phyloP scores from a whole-genome alignment of 2,113 vertebrate species.

The Oncorhynchus clarkii region DNA sequence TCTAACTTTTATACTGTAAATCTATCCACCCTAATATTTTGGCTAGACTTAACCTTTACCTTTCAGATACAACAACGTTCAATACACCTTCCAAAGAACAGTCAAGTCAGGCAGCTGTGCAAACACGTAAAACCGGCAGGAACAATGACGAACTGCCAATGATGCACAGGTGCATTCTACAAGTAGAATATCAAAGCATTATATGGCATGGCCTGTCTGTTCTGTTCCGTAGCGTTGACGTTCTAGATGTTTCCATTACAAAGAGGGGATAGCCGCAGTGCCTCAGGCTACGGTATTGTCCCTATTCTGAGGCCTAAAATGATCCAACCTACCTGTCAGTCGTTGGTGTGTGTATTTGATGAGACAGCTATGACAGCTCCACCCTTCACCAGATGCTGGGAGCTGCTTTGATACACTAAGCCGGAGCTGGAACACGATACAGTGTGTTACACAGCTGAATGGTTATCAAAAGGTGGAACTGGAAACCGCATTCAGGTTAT shows the following conservation, averaged over 20 bases:
- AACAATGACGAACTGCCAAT: slow-evolving; percentile 13
- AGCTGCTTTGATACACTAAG: slow-evolving; percentile 40
- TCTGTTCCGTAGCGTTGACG: slow-evolving; percentile 1
- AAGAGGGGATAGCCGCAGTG: background rate
- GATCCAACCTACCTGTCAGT: slow-evolving; percentile 3
- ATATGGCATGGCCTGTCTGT: background rate
- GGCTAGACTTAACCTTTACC: background rate
- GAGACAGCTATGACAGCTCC: slow-evolving; percentile 43
- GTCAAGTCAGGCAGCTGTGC: slow-evolving; percentile 10
- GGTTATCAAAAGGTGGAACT: slow-evolving; percentile 48
- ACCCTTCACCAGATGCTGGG: slow-evolving; percentile 25
- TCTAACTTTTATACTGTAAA: background rate
- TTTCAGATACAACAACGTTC: background rate
- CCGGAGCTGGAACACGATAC: slow-evolving; percentile 41
- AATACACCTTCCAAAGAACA: slow-evolving; percentile 1
- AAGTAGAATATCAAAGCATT: background rate
- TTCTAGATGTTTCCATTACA: slow-evolving; percentile 1
- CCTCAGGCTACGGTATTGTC: slow-evolving; percentile 7
- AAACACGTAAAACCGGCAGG: slow-evolving; percentile 15
- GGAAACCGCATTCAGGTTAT: slow-evolving; percentile 35
- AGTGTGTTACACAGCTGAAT: slow-evolving; percentile 29
- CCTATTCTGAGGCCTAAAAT: background rate
- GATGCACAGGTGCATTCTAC: slow-evolving; percentile 18
- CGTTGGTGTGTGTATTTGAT: slow-evolving; percentile 7
- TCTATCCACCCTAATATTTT: background rate